These are phyloP conservation scores for Atta colombica DNA, from an alignment of 1,140 invertebrate species.

Conservation along the genomic window DNA sequence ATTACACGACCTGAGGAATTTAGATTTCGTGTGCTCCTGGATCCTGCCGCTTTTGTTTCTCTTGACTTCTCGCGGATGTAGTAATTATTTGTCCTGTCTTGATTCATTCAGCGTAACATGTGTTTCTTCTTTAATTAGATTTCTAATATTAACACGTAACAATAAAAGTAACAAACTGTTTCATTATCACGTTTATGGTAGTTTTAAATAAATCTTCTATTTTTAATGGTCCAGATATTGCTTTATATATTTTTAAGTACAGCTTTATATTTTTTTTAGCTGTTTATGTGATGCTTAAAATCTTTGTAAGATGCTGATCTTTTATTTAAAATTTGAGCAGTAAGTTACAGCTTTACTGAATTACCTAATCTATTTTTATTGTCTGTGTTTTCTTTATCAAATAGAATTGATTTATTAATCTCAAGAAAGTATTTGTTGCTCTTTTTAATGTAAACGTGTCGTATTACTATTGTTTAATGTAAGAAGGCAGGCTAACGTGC, in stretches of 20 bases:
- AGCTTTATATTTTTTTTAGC: not conserved
- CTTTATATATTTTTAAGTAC: too few species aligned
- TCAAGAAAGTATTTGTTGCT: not conserved
- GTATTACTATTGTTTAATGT: not conserved
- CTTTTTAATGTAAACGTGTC: not conserved
- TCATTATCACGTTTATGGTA: not conserved
- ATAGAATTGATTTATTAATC: not conserved
- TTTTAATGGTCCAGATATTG: not conserved
- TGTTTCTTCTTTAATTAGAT: not conserved
- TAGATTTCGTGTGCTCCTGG: conserved; percentile 64
- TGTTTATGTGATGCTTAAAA: not conserved
- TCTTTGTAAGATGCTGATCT: not conserved
- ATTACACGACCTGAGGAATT: conserved; percentile 77
- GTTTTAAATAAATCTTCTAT: not conserved
- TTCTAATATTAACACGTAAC: not conserved
- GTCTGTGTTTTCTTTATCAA: not conserved
- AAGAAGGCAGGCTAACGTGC: conserved; percentile 1
- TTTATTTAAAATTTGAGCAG: not conserved
- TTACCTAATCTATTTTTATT: too few species aligned
- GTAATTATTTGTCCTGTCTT: not conserved
- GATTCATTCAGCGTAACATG: not conserved
- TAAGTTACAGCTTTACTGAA: too few species aligned
- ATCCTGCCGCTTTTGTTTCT: conserved; percentile 27
- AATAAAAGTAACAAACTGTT: not conserved
- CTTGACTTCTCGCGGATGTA: not conserved